Evolutionary conservation across 2,888 invertebrate species (phyloP), one percentile per base, ranked within the genome.

Genomic region (Protodeltote pygarga): DNA sequence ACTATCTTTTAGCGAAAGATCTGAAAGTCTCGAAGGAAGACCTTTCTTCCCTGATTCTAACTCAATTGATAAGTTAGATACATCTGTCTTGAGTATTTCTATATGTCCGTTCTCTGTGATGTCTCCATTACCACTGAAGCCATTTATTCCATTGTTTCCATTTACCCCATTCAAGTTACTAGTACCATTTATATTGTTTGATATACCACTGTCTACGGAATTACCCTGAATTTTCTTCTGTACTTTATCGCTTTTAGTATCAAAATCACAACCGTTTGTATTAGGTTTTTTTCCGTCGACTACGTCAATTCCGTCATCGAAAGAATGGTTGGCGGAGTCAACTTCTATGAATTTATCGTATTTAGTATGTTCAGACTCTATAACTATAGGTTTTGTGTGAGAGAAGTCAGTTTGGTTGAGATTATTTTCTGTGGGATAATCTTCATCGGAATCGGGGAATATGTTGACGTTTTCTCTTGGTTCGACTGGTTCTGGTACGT

Each of bases 341-440:
- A 51, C 51, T 67, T 84, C 84, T 35, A 77, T 71, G 28, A 81
- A 85, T n/a, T 82, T 83, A 1, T 85, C 83, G 39, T 78, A 81
- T 48, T 87, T 88, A 0, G 66, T 75, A 34, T 81, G 75, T 48
- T 91, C 91, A 0, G 90, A 88, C 57, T 90, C 91, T 28, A 92
- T 91, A 14, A 91, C 79, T 41, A 91, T 92, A 0, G 91, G 91
- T 73, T 89, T 83, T 0, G 89, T 91, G 57, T 91, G 90, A 0
- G 89, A 89, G 71, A 90, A 91, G 52, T 91, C 90, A 2, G 89
- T 91, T 59, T 90, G 91, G 61, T 90, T 91, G 1, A 91, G 77
- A 46, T 90, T 89, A 58, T 90, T 92, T 32, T 89, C 88, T 1
- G 90, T 91, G 0, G 91, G 90, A 32, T 89, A 92, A 16, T 89